These are phyloP conservation scores for Heliconius erato DNA, from an alignment of 2,888 invertebrate genomes.

Conservation along the genomic window DNA sequence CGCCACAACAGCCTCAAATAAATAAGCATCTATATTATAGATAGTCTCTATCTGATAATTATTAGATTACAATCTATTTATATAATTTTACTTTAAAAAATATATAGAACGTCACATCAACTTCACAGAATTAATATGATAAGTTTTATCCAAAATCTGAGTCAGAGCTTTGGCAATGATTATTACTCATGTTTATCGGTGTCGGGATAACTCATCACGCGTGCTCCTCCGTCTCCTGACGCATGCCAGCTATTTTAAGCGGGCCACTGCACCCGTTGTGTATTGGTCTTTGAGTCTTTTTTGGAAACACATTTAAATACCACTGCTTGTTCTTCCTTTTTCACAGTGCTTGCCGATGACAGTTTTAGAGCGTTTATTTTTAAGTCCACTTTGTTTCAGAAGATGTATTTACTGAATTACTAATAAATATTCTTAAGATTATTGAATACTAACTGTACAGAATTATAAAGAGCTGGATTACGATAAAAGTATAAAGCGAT, in stretches of 20 bases:
- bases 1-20: not conserved
- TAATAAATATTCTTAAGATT: not conserved
- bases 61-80: no score
- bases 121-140: conserved; percentile 45
- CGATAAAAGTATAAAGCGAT: not conserved
- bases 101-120: conserved; percentile 28
- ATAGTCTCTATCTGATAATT: no score
- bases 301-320: conserved; percentile 39
- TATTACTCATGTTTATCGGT: conserved; percentile 79
- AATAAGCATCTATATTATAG: not conserved
- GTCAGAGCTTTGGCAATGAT: conserved; percentile 72
- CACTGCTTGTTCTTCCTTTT: conserved; percentile 30
- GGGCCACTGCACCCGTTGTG: conserved; percentile 51
- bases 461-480: not conserved
- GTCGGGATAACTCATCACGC: conserved; percentile 71
- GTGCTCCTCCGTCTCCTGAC: conserved; percentile 71
- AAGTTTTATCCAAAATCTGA: conserved; percentile 52
- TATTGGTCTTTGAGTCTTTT: conserved; percentile 37
- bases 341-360: conserved; percentile 33
- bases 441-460: not conserved
- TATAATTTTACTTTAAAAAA: not conserved
- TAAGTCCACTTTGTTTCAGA: not conserved
- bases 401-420: not conserved
- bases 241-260: conserved; percentile 74
- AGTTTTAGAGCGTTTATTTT: conserved; percentile 44